These are phyloP conservation scores for Martes martes DNA, from an alignment of 2,113 vertebrate genomes.

Conservation along the genomic window DNA sequence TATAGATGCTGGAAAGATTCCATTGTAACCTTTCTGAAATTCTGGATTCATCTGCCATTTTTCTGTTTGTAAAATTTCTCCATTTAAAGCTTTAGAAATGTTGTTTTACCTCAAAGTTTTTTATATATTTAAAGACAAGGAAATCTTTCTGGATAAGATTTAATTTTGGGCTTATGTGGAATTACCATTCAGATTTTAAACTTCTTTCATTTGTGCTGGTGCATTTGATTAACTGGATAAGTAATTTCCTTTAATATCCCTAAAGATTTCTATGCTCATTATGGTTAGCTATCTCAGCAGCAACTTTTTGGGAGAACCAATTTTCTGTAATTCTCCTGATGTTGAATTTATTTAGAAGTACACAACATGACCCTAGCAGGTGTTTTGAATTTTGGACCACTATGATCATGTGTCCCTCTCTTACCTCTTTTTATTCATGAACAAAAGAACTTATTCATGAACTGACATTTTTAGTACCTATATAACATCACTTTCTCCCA, in stretches of 20 bases:
- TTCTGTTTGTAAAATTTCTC: background rate
- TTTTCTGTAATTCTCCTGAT: slow-evolving; percentile 27
- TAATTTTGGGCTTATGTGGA: background rate
- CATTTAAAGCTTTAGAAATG: slow-evolving; percentile 16
- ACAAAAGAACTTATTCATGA: slow-evolving; percentile 49
- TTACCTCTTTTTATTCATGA: slow-evolving; percentile 55
- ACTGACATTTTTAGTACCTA: background rate
- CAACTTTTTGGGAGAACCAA: slow-evolving; percentile 28
- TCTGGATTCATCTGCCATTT: background rate
- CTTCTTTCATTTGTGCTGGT: background rate
- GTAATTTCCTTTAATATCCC: background rate
- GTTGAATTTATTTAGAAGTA: slow-evolving; percentile 36
- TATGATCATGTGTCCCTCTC: background rate
- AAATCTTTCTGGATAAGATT: background rate
- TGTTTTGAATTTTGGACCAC: background rate
- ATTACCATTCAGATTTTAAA: background rate
- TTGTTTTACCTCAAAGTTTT: slow-evolving; percentile 23
- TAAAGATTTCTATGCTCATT: background rate
- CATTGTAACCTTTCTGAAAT: slow-evolving; percentile 32
- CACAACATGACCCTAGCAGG: background rate
- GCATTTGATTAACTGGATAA: background rate
- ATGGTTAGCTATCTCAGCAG: slow-evolving; percentile 4
- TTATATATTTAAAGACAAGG: background rate
- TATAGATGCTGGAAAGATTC: background rate
- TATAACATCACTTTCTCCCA: background rate